Percentiles rank a stretch among this genome's conserved stretches.
Conservation (phyloP, 2,113 vertebrate genomes). For the Cyphomyrus plagiostoma region DNA sequence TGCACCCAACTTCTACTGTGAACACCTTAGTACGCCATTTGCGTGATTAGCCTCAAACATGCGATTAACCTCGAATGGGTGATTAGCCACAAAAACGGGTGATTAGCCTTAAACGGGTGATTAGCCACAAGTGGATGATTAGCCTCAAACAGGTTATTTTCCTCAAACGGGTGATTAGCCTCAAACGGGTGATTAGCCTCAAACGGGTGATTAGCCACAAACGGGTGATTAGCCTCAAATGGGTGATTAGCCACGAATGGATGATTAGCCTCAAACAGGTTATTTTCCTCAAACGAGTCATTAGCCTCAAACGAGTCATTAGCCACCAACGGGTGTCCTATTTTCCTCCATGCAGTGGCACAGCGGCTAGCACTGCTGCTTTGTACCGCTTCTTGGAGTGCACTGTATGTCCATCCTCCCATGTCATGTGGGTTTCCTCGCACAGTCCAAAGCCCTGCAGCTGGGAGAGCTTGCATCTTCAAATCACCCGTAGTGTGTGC, state of each 20-base stretch:
- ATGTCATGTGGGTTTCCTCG: not conserved
- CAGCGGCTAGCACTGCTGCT: not conserved
- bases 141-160: rapidly evolving
- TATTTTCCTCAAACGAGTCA: not conserved
- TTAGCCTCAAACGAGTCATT: too few species aligned
- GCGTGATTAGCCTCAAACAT: not conserved
- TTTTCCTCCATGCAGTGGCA: not conserved
- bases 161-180: too few species aligned
- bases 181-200: too few species aligned
- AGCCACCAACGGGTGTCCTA: not conserved
- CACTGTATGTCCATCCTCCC: not conserved
- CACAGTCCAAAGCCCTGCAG: not conserved
- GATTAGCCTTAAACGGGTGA: too few species aligned
- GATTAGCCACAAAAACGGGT: too few species aligned
- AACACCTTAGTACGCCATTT: too few species aligned
- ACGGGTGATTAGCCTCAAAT: too few species aligned
- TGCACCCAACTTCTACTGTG: too few species aligned
- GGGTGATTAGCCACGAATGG: too few species aligned
- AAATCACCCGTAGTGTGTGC: too few species aligned
- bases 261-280: not conserved
- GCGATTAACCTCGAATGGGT: not conserved
- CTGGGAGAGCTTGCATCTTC: not conserved
- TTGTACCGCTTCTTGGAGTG: not conserved
- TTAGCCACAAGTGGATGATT: too few species aligned
- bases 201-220: too few species aligned